phyloP scores from a whole-genome alignment of 2,113 vertebrate species.

The Phoxinus phoxinus region DNA sequence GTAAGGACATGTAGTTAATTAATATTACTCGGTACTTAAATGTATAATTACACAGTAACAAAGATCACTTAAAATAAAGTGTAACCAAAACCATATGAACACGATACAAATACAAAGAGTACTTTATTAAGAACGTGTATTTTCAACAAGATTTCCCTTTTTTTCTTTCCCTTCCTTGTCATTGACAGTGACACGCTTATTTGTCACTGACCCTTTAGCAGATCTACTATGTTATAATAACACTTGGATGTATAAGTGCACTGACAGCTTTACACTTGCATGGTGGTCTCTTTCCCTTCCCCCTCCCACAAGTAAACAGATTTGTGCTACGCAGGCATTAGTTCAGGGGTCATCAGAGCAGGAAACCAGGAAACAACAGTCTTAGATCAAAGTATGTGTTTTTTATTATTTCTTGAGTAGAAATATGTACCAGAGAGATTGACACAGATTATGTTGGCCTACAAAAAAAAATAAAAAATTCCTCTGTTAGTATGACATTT shows the following conservation, averaged over 20 bases:
- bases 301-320: constrained; percentile 25
- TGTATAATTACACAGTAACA: too few species aligned
- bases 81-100: too few species aligned
- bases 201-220: neutral
- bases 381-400: neutral
- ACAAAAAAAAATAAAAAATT: too few species aligned
- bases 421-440: constrained; percentile 13
- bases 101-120: too few species aligned
- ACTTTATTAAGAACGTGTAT: too few species aligned
- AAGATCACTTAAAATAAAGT: too few species aligned
- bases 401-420: neutral
- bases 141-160: too few species aligned
- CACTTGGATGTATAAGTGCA: neutral
- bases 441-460: constrained; percentile 22
- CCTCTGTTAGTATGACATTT: constrained; percentile 1
- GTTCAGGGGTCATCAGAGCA: constrained; percentile 8
- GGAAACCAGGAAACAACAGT: constrained; percentile 52
- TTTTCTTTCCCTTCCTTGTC: too few species aligned
- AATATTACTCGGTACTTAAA: too few species aligned
- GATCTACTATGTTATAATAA: neutral
- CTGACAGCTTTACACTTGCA: neutral
- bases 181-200: neutral
- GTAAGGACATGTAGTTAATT: too few species aligned
- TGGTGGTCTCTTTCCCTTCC: neutral
- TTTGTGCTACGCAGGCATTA: constrained; percentile 17